Evolutionary conservation across 2,888 invertebrate species (phyloP), one percentile per base, ranked within the genome.

Genomic region (Nemurella pictetii): DNA sequence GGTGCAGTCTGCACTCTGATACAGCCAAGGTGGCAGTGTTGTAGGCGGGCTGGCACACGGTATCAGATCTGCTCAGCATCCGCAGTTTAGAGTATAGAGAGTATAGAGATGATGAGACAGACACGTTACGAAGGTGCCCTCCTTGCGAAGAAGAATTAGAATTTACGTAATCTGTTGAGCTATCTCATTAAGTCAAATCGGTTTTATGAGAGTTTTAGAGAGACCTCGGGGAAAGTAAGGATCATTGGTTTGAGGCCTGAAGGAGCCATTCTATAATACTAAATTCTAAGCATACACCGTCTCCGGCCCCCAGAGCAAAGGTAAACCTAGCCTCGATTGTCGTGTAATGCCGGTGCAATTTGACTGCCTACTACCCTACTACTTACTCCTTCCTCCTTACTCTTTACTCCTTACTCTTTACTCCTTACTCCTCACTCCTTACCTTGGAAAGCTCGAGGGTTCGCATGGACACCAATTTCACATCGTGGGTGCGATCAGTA

Each of bases 201-300:
- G 55, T 82, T 82, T 82, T 82, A 82, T 82, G 82, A 1, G 82
- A 82, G 82, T 82, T 82, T 72, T 72, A 72, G 72, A 82, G 82
- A 15, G 26, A 82, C 82, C 82, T 82, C 82, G 27, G 82, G 82
- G 82, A 72, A 20, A 25, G 55, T 27, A 29, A 82, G 82, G 82
- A 36, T 82, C 82, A 82, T 82, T 82, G 78, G 84, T 84, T 84
- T 75, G 78, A 84, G 29, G 78, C 78, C 84, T 84, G 30, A 84
- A 84, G 78, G 84, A 26, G 84, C 75, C 77, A 25, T 84, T 55
- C n/a, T 84, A 84, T 75, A 84, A 75, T 77, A 82, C 27, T 82
- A 26, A 72, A 82, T 27, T 28, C 27, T 20, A 27, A 25, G 26
- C 26, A 75, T 75, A 75, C 36, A 36, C 75, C 28, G 26, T 75